These are phyloP conservation scores for Trogon melanurus DNA, from an alignment of 2,113 vertebrate species.

Conservation along the genomic window DNA sequence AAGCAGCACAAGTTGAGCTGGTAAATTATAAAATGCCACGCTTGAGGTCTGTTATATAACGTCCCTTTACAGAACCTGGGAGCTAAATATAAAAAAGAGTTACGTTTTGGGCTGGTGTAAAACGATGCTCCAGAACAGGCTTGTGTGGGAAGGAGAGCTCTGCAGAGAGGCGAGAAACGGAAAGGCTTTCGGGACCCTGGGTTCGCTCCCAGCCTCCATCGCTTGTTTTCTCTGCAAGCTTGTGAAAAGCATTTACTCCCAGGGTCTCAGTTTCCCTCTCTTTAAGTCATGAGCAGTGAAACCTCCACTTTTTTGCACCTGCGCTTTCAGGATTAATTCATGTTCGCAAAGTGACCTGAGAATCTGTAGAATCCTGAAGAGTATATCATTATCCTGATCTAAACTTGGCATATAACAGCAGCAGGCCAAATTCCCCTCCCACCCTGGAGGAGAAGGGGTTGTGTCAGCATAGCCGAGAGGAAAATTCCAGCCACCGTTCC, in stretches of 20 bases:
- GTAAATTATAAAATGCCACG: constrained; percentile 61
- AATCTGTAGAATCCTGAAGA: constrained; percentile 27
- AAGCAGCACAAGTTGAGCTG: constrained; percentile 43
- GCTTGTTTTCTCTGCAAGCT: background rate
- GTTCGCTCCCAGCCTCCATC: background rate
- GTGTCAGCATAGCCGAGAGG: constrained; percentile 2
- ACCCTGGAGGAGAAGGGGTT: constrained; percentile 1
- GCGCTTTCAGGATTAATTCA: constrained; percentile 9
- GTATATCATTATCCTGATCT: constrained; percentile 15
- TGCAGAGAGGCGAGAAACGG: background rate
- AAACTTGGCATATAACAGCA: constrained; percentile 9
- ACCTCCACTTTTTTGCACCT: constrained; percentile 26
- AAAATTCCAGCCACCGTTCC: constrained; percentile 24
- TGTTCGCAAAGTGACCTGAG: constrained; percentile 54
- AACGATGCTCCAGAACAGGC: background rate
- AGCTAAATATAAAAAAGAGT: constrained; percentile 71
- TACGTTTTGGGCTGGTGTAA: constrained; percentile 52
- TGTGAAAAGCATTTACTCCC: background rate
- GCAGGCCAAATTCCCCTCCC: constrained; percentile 40
- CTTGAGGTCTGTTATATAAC: constrained; percentile 69
- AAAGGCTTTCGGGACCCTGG: background rate
- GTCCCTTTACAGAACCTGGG: constrained; percentile 51
- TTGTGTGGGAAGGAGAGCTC: constrained; percentile 51
- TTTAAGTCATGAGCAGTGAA: background rate
- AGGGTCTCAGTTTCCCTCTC: background rate